Evolutionary conservation across 1,140 invertebrate genomes (phyloP).

Genomic region (Acromyrmex echinatior): DNA sequence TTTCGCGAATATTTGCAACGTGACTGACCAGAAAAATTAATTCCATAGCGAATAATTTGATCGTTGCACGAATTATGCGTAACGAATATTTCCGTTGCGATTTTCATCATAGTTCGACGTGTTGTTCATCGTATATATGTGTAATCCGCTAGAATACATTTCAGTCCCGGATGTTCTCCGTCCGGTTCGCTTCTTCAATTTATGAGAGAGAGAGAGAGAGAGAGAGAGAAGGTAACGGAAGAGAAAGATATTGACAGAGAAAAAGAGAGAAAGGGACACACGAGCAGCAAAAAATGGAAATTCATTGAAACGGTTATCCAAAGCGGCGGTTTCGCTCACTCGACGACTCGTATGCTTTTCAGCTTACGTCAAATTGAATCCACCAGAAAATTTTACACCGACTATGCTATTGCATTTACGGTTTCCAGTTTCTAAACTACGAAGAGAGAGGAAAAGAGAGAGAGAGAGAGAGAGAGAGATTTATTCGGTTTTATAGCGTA

Average conservation of each 20-base stretch:
- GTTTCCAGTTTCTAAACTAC: not conserved
- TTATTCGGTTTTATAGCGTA: slow-evolving; percentile 20
- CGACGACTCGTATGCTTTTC: slow-evolving; percentile 48
- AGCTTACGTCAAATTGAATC: slow-evolving; percentile 51
- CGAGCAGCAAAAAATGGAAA: slow-evolving; percentile 29
- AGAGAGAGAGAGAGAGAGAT: not conserved
- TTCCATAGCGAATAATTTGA: slow-evolving; percentile 16
- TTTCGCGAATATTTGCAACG: not conserved
- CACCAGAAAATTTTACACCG: slow-evolving; percentile 46
- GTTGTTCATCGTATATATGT: slow-evolving; percentile 32
- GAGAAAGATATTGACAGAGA: not conserved
- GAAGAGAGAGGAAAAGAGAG: not conserved
- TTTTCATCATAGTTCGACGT: slow-evolving; percentile 16
- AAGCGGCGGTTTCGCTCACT: slow-evolving; percentile 31
- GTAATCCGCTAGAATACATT: slow-evolving; percentile 45
- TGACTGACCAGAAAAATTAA: slow-evolving; percentile 5
- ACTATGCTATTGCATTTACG: slow-evolving; percentile 32
- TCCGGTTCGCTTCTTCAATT: slow-evolving; percentile 34
- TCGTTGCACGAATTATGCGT: not conserved
- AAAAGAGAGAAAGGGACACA: not conserved
- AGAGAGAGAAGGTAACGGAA: not conserved
- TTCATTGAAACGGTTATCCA: slow-evolving; percentile 41
- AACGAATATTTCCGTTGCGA: slow-evolving; percentile 10
- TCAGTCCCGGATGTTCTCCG: not conserved
- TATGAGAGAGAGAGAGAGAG: not conserved